phyloP scores from a whole-genome alignment of 2,797 vertebrate genomes.

The Tangara arthus region DNA sequence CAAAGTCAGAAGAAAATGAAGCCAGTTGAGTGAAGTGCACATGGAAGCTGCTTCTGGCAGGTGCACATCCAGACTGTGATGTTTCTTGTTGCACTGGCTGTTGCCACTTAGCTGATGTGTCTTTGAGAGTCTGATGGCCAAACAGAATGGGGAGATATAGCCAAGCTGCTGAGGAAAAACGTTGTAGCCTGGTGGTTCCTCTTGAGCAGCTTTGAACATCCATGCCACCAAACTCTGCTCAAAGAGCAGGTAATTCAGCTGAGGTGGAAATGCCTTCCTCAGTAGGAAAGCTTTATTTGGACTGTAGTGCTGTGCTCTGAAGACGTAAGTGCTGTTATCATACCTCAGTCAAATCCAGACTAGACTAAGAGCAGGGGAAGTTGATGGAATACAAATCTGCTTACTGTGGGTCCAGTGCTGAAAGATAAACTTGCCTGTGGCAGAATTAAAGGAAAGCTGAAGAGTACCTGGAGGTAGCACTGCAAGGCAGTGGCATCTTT shows the following conservation, averaged over 20 bases:
- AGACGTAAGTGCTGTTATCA: not conserved
- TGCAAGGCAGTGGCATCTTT: not conserved
- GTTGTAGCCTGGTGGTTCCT: not conserved
- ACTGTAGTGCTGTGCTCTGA: not conserved
- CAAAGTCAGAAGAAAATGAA: not conserved
- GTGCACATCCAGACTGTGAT: not conserved
- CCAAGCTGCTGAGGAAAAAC: conserved; percentile 1
- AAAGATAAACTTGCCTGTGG: not conserved
- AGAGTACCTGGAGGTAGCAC: not conserved
- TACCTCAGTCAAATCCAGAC: not conserved
- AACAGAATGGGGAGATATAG: not conserved
- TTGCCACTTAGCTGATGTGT: not conserved
- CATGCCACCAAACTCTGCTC: not conserved
- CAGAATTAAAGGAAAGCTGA: not conserved
- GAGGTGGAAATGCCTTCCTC: not conserved
- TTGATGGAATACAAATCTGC: not conserved
- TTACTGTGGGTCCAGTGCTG: not conserved
- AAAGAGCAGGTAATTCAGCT: not conserved
- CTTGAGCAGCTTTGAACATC: not conserved
- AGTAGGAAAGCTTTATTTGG: not conserved
- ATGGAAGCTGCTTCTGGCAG: not conserved
- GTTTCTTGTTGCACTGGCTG: not conserved
- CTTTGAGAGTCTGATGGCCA: not conserved
- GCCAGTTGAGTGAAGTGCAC: not conserved
- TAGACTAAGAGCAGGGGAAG: not conserved